phyloP scores from a whole-genome alignment of 2,113 vertebrate genomes.

The Oriolus oriolus region DNA sequence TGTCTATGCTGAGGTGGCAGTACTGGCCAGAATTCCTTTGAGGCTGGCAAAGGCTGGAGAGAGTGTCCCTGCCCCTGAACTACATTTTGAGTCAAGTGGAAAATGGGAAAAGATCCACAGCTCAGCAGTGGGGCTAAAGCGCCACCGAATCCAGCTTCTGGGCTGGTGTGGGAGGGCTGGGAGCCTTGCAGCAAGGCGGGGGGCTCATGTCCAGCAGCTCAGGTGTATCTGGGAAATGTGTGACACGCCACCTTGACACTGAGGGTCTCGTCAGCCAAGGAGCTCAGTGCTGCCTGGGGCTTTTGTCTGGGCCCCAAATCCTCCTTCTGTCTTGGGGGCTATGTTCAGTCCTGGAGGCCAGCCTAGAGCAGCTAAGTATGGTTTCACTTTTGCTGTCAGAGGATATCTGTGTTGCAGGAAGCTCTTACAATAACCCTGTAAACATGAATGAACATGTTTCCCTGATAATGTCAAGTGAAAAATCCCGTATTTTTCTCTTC shows the following conservation, averaged over 20 bases:
- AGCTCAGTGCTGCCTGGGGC: background rate
- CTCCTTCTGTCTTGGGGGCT: background rate
- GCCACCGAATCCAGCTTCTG: background rate
- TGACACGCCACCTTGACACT: background rate
- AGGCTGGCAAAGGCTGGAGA: background rate
- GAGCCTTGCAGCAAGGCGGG: background rate
- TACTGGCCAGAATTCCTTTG: background rate
- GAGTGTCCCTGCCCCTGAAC: background rate
- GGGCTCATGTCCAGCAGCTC: background rate
- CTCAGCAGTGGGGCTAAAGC: background rate
- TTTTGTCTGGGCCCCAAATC: background rate
- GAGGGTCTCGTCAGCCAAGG: background rate
- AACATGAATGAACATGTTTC: background rate
- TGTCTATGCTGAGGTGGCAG: background rate
- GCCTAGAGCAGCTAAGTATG: background rate
- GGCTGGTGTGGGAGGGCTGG: background rate
- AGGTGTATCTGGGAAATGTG: background rate
- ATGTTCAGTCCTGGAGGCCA: background rate
- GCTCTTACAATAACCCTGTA: background rate
- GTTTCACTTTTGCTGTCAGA: background rate
- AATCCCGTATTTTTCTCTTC: conserved; percentile 12
- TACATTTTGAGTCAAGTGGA: background rate
- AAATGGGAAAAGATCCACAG: background rate
- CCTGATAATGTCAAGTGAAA: background rate
- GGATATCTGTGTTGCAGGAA: background rate